Evolutionary conservation across 1,140 invertebrate genomes (phyloP).

Genomic region (Orius insidiosus): DNA sequence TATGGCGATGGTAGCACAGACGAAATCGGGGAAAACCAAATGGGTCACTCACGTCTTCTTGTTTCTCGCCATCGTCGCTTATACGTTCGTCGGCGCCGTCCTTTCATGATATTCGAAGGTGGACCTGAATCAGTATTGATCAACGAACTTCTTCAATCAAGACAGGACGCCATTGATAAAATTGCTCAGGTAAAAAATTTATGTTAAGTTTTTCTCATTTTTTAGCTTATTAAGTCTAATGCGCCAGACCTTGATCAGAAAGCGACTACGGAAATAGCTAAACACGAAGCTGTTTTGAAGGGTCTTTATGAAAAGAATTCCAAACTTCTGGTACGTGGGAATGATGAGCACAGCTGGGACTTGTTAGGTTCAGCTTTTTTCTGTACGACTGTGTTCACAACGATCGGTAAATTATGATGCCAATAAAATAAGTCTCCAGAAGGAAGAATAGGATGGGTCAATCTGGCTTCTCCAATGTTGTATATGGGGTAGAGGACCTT

Average conservation of each 20-base stretch:
- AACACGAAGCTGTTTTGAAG: background rate
- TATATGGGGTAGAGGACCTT: too few relatives aligned
- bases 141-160: conserved; percentile 29
- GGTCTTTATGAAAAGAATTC: background rate
- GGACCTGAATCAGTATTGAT: conserved; percentile 32
- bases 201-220: too few relatives aligned
- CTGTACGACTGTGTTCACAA: too few relatives aligned
- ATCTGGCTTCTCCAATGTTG: too few relatives aligned
- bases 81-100: conserved; percentile 57
- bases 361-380: background rate
- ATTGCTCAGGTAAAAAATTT: too few relatives aligned
- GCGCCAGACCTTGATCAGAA: too few relatives aligned
- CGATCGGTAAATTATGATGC: background rate
- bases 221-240: too few relatives aligned
- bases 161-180: too few relatives aligned
- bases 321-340: background rate
- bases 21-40: conserved; percentile 21
- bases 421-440: too few relatives aligned
- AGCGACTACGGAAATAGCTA: too few relatives aligned
- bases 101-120: conserved; percentile 60
- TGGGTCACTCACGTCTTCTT: conserved; percentile 82
- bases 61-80: conserved; percentile 51
- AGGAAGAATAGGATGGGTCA: too few relatives aligned
- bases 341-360: background rate
- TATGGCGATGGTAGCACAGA: too few relatives aligned